Evolutionary conservation across 2,888 invertebrate species (phyloP).

Genomic region (Agrochola macilenta): DNA sequence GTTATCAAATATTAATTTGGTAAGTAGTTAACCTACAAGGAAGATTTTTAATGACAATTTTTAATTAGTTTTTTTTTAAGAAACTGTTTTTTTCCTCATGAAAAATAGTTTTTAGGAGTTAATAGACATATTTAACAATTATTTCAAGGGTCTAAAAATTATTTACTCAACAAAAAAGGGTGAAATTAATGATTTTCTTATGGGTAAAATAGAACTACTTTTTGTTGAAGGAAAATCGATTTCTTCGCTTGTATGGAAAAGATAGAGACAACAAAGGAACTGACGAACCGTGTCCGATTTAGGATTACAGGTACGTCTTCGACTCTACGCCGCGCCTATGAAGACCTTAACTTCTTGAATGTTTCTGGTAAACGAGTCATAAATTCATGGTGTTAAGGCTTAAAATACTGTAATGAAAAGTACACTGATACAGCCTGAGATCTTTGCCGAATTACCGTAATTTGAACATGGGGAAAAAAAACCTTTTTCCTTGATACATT

Average conservation of each 20-base stretch:
- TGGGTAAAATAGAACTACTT: background rate
- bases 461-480: conserved; percentile 2
- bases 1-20: background rate
- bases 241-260: background rate
- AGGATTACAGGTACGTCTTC: background rate
- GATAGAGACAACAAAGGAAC: background rate
- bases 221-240: background rate
- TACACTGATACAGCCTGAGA: background rate
- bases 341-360: background rate
- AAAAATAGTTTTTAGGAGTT: background rate
- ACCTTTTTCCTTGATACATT: background rate
- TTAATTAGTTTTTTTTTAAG: background rate
- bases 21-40: background rate
- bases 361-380: background rate
- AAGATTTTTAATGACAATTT: background rate
- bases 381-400: background rate
- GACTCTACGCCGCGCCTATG: background rate
- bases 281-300: background rate
- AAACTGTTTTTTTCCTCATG: background rate
- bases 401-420: background rate
- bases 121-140: background rate
- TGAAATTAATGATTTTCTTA: background rate
- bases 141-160: background rate
- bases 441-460: background rate
- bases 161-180: background rate